Evolutionary conservation across 2,113 vertebrate species (phyloP), one percentile per base, ranked within the genome.

Genomic region (Paramormyrops kingsleyae): DNA sequence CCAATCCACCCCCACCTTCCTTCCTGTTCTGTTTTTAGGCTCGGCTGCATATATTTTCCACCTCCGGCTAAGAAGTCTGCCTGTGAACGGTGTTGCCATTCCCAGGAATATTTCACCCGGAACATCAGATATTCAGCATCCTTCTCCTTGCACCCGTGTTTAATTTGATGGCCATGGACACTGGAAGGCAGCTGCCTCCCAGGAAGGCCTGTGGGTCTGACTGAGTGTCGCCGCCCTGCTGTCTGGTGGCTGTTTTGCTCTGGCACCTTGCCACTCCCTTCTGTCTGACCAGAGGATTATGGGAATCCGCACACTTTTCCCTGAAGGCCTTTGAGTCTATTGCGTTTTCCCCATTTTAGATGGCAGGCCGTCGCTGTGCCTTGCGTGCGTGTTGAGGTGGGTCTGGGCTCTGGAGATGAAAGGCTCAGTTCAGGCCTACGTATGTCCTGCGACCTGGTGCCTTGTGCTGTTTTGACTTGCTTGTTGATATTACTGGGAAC

Each of bases 11-110:
- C 96, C 98, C 97, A 96, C 96, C 97, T 99, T 99, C 98, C 98
- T 99, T 99, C 98, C 98, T 98, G 96, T 95, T 95, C 97, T 98
- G 97, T 98, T 98, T 99, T 98, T 99, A 99, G 97, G 97, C 96
- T 95, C 95, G 93, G 95, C 90, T 96, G 96, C 97, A 97, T 97
- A 97, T 97, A 98, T 97, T 97, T 97, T 96, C 97, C 97, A 97
- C 97, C 96, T 98, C 97, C 96, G 97, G 97, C 95, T 98, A 98
- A 97, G 98, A 97, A 96, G 96, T 97, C 97, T 17, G 35, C 27
- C 97, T 93, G 95, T 91, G 94, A 92, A 94, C 93, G 93, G 91
- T 93, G 56, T 90, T 92, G 89, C 92, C 92, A 92, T 94, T 91
- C 94, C 91, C 92, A 92, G 93, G 92, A 90, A 93, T 89, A 84